A percentile compares a stretch with the other conserved stretches of the same genome.
Conservation (phyloP, 2,888 invertebrate species). For the Brenthis ino region DNA sequence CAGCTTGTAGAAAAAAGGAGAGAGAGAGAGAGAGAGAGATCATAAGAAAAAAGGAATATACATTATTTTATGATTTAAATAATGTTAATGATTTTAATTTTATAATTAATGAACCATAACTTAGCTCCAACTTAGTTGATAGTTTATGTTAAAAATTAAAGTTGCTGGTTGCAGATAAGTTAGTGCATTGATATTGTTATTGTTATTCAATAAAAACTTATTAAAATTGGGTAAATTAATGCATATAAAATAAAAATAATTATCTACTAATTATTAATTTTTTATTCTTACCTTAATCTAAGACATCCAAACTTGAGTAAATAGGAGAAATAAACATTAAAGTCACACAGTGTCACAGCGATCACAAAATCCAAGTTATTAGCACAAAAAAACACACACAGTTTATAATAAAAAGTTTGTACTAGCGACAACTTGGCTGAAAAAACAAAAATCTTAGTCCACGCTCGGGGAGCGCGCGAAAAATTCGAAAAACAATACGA, state of each 20-base stretch:
- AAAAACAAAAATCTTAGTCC: slow-evolving; percentile 52
- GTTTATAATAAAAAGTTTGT: slow-evolving; percentile 52
- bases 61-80: no score
- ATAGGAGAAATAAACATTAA: slow-evolving; percentile 45
- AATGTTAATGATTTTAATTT: no score
- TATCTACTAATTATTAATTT: background rate
- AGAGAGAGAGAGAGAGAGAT: no score
- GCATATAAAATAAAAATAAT: slow-evolving; percentile 23
- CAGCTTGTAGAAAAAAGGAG: no score
- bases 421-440: slow-evolving; percentile 54
- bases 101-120: no score
- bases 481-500: slow-evolving; percentile 52
- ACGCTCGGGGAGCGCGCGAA: slow-evolving; percentile 50
- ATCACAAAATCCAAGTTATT: slow-evolving; percentile 54
- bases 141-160: no score
- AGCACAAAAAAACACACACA: slow-evolving; percentile 48
- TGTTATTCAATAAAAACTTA: background rate
- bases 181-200: background rate
- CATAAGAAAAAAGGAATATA: no score
- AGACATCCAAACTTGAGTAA: slow-evolving; percentile 69
- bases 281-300: slow-evolving; percentile 68
- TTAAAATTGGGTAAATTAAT: background rate
- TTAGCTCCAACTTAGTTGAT: no score
- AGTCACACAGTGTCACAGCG: slow-evolving; percentile 56
- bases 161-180: no score